Conservation (phyloP, 2,113 vertebrate species). For the Scartelaos histophorus region DNA sequence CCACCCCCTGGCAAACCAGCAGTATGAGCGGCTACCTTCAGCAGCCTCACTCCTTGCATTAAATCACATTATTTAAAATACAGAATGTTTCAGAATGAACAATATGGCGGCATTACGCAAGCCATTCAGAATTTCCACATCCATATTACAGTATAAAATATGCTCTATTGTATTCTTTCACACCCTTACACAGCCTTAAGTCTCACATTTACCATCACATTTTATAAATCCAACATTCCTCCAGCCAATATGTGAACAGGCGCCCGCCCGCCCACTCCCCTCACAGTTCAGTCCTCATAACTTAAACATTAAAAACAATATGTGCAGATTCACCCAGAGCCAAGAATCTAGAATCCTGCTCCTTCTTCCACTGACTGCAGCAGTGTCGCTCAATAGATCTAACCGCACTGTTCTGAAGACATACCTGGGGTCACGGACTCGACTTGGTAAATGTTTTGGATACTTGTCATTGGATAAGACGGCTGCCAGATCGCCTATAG, state of each 20-base stretch:
- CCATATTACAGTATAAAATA: neutral
- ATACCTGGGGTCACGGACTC: neutral
- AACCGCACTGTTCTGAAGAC: neutral
- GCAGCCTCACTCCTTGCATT: no score
- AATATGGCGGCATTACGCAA: no score
- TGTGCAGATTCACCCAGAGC: neutral
- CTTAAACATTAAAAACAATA: constrained; percentile 7
- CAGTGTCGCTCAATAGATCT: neutral
- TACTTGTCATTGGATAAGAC: neutral
- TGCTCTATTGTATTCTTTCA: neutral
- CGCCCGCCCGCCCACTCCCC: neutral
- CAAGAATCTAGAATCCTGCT: neutral
- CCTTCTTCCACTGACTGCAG: neutral
- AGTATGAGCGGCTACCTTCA: no score
- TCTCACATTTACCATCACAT: neutral
- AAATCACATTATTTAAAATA: no score
- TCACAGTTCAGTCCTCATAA: neutral
- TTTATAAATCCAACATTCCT: neutral
- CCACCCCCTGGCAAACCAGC: no score
- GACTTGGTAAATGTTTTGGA: neutral
- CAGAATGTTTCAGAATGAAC: no score
- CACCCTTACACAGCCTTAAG: neutral
- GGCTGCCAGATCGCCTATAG: neutral
- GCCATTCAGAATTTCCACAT: no score
- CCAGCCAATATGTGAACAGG: neutral